Percentiles rank a stretch among this genome's conserved stretches.
Conservation (phyloP, 2,797 vertebrate genomes). For the Adrianichthys oophorus region DNA sequence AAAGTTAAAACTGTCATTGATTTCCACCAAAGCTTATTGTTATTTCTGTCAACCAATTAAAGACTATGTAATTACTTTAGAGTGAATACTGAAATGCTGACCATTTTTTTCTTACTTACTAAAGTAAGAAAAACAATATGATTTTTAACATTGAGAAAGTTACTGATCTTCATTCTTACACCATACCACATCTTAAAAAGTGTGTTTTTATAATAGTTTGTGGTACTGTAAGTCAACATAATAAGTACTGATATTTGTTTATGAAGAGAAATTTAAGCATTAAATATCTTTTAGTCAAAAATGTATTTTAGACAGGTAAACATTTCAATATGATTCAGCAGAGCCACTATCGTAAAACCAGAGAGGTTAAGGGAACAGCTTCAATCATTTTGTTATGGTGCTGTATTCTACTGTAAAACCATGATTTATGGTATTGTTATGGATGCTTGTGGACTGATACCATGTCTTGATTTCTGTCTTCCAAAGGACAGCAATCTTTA, state of each 20-base stretch:
- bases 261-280: no score
- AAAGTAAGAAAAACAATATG: conserved; percentile 3
- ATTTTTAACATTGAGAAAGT: no score
- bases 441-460: background rate
- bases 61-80: no score
- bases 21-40: background rate
- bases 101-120: conserved; percentile 1
- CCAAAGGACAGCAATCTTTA: background rate
- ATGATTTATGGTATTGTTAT: background rate
- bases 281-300: no score
- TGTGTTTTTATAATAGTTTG: background rate
- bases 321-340: background rate
- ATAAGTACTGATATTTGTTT: no score
- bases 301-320: no score
- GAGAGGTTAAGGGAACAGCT: background rate
- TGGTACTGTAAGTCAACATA: conserved; percentile 10
- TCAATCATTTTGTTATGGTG: background rate
- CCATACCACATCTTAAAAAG: no score
- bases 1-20: background rate
- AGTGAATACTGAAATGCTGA: no score
- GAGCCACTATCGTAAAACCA: background rate
- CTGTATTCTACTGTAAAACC: background rate
- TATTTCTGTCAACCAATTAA: background rate
- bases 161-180: no score
- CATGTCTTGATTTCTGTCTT: no score